Percentiles rank a stretch among this genome's conserved stretches.
Conservation (phyloP, 1,140 invertebrate genomes). For the Orchesella cincta region DNA sequence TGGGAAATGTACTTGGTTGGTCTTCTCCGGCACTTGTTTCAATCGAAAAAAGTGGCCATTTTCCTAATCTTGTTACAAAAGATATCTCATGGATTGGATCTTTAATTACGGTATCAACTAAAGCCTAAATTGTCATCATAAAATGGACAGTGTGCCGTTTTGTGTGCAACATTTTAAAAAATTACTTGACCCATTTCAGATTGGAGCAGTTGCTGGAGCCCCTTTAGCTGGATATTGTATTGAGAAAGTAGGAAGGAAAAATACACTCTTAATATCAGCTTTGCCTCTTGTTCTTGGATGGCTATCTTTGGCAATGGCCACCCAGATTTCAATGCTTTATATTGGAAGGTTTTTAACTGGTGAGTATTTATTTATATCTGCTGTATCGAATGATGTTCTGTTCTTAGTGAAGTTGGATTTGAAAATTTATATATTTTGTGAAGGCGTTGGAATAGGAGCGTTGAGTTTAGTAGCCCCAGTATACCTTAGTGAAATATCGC, state of each 20-base stretch:
- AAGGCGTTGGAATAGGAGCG: not conserved
- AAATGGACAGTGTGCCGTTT: no score
- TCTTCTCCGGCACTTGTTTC: not conserved
- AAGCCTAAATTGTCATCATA: no score
- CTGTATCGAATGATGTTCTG: no score
- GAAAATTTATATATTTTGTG: constrained; percentile 3
- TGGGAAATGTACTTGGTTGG: constrained; percentile 16
- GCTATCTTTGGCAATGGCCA: constrained; percentile 64
- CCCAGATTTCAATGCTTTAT: constrained; percentile 64
- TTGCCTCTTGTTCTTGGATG: not conserved
- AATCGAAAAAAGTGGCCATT: constrained; percentile 5
- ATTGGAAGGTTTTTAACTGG: constrained; percentile 69
- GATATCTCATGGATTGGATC: constrained; percentile 73
- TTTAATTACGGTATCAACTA: constrained; percentile 30
- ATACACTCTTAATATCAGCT: not conserved
- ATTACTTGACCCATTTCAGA: constrained; percentile 4
- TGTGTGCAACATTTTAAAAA: not conserved
- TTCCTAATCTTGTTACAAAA: constrained; percentile 57
- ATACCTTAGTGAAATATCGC: constrained; percentile 15
- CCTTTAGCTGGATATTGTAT: constrained; percentile 37
- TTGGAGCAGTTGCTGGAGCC: constrained; percentile 72
- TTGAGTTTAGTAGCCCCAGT: constrained; percentile 16
- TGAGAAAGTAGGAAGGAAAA: constrained; percentile 59
- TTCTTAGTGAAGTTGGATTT: not conserved
- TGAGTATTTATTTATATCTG: no score